Percentiles rank a stretch among this genome's conserved stretches.
phyloP scores from a whole-genome alignment of 2,888 invertebrate genomes.

The Clivina fossor region DNA sequence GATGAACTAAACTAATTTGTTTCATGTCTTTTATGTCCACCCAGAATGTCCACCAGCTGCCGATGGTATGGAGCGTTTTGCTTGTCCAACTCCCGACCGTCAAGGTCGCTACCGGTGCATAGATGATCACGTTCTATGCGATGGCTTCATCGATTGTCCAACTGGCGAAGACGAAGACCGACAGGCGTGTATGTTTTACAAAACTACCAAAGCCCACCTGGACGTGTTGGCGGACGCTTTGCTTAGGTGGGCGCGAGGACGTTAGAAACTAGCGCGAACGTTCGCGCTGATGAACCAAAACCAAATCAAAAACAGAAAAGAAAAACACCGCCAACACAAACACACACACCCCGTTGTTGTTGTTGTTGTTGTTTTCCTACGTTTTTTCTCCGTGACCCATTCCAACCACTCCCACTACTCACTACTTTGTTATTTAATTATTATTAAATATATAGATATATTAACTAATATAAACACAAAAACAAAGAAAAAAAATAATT shows the following conservation, averaged over 20 bases:
- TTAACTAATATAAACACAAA: no score
- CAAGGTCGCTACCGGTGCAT: conserved; percentile 93
- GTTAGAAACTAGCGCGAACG: conserved; percentile 57
- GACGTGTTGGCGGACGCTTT: conserved; percentile 93
- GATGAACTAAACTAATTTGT: no score
- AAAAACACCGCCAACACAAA: neutral
- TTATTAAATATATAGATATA: no score
- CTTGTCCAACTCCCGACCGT: conserved; percentile 88
- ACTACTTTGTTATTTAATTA: no score
- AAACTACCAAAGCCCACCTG: conserved; percentile 94
- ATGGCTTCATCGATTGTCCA: conserved; percentile 93
- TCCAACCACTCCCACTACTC: no score
- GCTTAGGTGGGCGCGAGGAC: conserved; percentile 91
- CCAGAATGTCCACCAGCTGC: conserved; percentile 92
- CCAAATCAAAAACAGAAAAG: neutral
- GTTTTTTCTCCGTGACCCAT: no score
- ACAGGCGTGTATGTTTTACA: conserved; percentile 94
- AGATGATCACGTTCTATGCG: conserved; percentile 92
- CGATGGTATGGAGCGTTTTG: conserved; percentile 93
- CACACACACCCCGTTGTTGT: conserved; percentile 43
- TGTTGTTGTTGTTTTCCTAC: conserved; percentile 16
- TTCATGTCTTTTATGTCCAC: no score
- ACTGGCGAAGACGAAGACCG: conserved; percentile 91
- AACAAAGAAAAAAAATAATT: no score
- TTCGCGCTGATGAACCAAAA: neutral